Evolutionary conservation across 2,113 vertebrate species (phyloP).

Genomic region (Lophius piscatorius): DNA sequence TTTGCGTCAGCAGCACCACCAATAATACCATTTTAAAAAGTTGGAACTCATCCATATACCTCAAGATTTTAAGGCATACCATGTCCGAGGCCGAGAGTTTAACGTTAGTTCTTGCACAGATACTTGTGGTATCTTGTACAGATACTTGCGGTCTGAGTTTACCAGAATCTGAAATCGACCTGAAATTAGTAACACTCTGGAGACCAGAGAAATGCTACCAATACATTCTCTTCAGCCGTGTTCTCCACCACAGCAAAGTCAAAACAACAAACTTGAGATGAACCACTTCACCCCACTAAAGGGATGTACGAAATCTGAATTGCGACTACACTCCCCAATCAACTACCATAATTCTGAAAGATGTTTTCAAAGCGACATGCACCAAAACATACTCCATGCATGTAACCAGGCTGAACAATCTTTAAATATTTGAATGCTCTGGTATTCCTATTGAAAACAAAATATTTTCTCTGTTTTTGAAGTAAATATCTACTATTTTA

Average conservation of each 20-base stretch:
- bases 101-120: not conserved
- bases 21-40: too few relatives aligned
- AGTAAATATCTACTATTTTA: too few relatives aligned
- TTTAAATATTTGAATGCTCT: too few relatives aligned
- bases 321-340: not conserved
- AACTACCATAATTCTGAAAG: too few relatives aligned
- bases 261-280: constrained; percentile 3
- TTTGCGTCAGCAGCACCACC: too few relatives aligned
- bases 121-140: not conserved
- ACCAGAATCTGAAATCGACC: not conserved
- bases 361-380: too few relatives aligned
- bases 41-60: not conserved
- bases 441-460: too few relatives aligned
- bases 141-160: not conserved
- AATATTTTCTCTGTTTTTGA: too few relatives aligned
- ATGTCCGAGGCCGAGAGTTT: too few relatives aligned
- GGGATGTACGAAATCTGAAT: not conserved
- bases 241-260: not conserved
- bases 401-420: too few relatives aligned
- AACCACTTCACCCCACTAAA: not conserved
- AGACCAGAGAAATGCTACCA: not conserved
- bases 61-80: not conserved
- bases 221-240: not conserved
- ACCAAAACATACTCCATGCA: too few relatives aligned
- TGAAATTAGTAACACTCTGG: not conserved